Evolutionary conservation across 2,113 vertebrate genomes (phyloP), one percentile per base, ranked within the genome.

Genomic region (Brevimyrus niger): DNA sequence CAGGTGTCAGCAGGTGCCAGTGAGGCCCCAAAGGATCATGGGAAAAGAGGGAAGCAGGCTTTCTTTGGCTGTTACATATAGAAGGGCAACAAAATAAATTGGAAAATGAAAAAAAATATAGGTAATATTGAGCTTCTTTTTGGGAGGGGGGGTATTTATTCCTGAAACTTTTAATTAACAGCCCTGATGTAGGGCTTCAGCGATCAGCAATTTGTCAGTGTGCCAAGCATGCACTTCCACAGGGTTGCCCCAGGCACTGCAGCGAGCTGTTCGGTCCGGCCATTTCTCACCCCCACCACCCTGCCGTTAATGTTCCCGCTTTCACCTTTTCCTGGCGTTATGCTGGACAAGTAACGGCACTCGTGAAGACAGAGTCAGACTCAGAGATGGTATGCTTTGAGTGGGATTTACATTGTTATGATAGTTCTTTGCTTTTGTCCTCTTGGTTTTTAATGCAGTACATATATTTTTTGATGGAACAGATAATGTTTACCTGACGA

Each of bases 151-250:
- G 44, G 47, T 47, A 10, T n/a, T 51, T 50, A 83, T 58, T 53
- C 55, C 90, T 35, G 86, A 88, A 86, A 50, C 38, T 44, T 87
- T 82, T 85, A 90, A 90, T 89, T 90, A 90, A 86, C 42, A 35
- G 9, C 76, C 31, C 51, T 51, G 15, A 35, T 47, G 46, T 8
- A 23, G 35, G 83, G 58, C 89, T 86, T 87, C 47, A 38, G 55
- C 42, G 61, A 69, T 38, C 3, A 65, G 84, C 73, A 42, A 89
- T 86, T 11, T 87, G 55, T 87, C 31, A 82, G 4, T 87, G 44
- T 42, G 38, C 17, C 19, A 46, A 61, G 17, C 6, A 87, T 38
- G 47, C 31, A n/a, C 44, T 58, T 76, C 76, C 35, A 47, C 23
- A 3, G 21, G 69, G 76, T n/a, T 27, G 76, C 53, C 53, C 55